A percentile compares a stretch with the other conserved stretches of the same genome.
phyloP scores from a whole-genome alignment of 2,888 invertebrate genomes.

The Siphonodentalium dalli region DNA sequence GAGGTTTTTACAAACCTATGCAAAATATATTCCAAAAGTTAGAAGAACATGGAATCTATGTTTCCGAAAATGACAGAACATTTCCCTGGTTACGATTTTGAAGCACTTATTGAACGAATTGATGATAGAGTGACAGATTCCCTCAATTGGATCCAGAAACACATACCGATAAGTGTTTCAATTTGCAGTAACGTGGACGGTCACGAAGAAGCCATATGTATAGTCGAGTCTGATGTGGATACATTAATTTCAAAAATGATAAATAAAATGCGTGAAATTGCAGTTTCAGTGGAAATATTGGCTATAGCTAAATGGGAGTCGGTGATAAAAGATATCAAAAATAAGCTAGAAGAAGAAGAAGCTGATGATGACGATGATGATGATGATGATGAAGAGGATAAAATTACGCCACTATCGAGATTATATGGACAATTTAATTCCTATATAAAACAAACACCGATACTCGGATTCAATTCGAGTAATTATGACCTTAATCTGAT shows the following conservation, averaged over 20 bases:
- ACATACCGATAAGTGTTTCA: slow-evolving; percentile 22
- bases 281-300: slow-evolving; percentile 4
- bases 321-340: slow-evolving; percentile 17
- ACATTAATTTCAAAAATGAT: slow-evolving; percentile 14
- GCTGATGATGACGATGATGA: not conserved
- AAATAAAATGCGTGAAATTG: slow-evolving; percentile 5
- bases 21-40: slow-evolving; percentile 19
- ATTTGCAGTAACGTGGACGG: slow-evolving; percentile 23
- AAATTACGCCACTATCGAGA: not conserved
- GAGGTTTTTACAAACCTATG: slow-evolving; percentile 15
- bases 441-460: not conserved
- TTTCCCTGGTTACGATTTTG: slow-evolving; percentile 27
- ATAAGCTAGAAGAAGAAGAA: not conserved
- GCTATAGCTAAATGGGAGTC: slow-evolving; percentile 19
- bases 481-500: slow-evolving; percentile 16
- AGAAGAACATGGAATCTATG: slow-evolving; percentile 16
- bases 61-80: slow-evolving; percentile 10
- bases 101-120: slow-evolving; percentile 17
- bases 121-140: slow-evolving; percentile 8
- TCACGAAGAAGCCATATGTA: slow-evolving; percentile 11
- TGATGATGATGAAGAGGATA: not conserved
- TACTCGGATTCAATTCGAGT: slow-evolving; percentile 10
- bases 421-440: not conserved
- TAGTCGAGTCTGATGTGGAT: slow-evolving; percentile 19
- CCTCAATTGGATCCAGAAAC: slow-evolving; percentile 21